Evolutionary conservation across 2,113 vertebrate genomes (phyloP), one percentile per base, ranked within the genome.

Genomic region (Pandion haliaetus): DNA sequence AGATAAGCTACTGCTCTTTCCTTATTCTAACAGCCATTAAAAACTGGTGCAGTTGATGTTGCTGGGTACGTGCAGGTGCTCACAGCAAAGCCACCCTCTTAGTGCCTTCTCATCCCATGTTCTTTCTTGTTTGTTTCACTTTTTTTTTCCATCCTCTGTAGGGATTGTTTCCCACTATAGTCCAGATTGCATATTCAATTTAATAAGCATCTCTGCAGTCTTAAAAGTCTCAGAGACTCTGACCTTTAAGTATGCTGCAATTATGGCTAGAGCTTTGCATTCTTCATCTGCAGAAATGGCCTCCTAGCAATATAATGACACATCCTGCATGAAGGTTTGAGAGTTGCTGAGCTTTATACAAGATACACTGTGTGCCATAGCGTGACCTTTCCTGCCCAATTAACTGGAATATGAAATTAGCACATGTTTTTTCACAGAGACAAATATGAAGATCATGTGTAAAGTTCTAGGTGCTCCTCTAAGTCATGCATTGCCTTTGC

Each of bases 161-260:
- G 80, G 32, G 63, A 69, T 76, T 80, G 87, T 88, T 93, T 94
- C 80, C 50, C 45, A 2, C 55, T 58, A 25, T 91, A 84, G 90
- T 94, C 96, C 86, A 67, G 38, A 54, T 76, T 58, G 66, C 34
- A 12, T 61, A 28, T 55, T 26, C 91, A 72, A 88, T 92, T 65
- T 96, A 96, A 92, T 95, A 97, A 96, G 86, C 86, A 29, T 91
- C 90, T 90, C 65, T 47, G 79, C 71, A 65, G 59, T 77, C 78
- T 69, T 82, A n/a, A 94, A 95, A 95, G 96, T 89, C 98, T 90
- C 47, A 29, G 95, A 93, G 85, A 88, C 90, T 96, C 61, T 98
- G 98, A 98, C 98, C 98, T 98, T 98, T 98, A 93, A 87, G 91
- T 42, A 61, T 74, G 95, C 95, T 86, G 72, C 97, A 98, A 95